phyloP scores from a whole-genome alignment of 1,140 invertebrate species.

The Zophobas morio region DNA sequence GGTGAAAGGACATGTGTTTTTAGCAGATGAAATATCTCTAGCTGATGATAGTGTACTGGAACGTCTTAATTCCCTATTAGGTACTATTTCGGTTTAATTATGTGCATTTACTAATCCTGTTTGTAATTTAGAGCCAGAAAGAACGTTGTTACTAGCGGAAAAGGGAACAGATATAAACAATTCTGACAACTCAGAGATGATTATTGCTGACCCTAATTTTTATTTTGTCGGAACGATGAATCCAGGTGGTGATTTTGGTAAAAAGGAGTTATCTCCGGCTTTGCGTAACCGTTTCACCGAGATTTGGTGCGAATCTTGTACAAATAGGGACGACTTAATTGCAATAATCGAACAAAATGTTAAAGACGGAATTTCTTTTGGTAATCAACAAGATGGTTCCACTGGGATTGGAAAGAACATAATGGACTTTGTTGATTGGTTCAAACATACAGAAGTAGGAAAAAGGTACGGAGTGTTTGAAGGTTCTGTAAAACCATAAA shows the following conservation, averaged over 20 bases:
- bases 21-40: constrained; percentile 99
- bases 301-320: constrained; percentile 94
- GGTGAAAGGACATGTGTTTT: constrained; percentile 88
- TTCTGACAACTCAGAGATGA: constrained; percentile 70
- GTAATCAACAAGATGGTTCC: constrained; percentile 72
- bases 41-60: constrained; percentile 99
- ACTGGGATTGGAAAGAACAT: constrained; percentile 77
- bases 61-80: constrained; percentile 94
- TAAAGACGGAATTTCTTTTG: constrained; percentile 68
- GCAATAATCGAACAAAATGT: constrained; percentile 88
- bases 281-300: constrained; percentile 98
- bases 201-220: constrained; percentile 85
- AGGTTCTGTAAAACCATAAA: too few species aligned
- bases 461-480: constrained; percentile 69
- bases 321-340: constrained; percentile 79
- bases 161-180: constrained; percentile 77
- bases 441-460: constrained; percentile 80
- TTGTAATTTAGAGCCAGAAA: constrained; percentile 83
- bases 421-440: constrained; percentile 87
- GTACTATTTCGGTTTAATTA: constrained; percentile 59
- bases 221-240: constrained; percentile 99
- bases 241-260: constrained; percentile 99
- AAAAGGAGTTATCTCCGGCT: constrained; percentile 99
- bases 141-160: constrained; percentile 92
- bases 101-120: constrained; percentile 32